Percentiles rank a stretch among this genome's conserved stretches.
These are phyloP conservation scores for Vimba vimba DNA, from an alignment of 2,113 vertebrate species.

Conservation along the genomic window DNA sequence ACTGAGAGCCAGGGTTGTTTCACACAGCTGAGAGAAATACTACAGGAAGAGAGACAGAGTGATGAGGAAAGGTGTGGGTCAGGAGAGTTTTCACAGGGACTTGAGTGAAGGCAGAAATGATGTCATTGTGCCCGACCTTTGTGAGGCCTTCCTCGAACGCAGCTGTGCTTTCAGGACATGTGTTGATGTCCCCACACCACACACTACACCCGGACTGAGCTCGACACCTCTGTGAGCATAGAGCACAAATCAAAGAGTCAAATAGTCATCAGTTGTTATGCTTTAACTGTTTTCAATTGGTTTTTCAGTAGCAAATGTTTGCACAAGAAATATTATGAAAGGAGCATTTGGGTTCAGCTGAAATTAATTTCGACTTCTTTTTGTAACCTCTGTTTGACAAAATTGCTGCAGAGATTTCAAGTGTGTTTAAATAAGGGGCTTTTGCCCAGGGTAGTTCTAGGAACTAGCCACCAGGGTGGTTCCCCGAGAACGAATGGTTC, in stretches of 20 bases:
- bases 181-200: slow-evolving; percentile 39
- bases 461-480: no score
- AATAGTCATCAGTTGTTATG: neutral
- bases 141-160: slow-evolving; percentile 49
- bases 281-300: neutral
- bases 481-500: no score
- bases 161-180: slow-evolving; percentile 46
- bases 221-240: neutral
- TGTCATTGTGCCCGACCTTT: slow-evolving; percentile 49
- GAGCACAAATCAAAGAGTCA: slow-evolving; percentile 7
- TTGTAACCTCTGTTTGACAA: neutral
- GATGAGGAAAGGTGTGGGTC: slow-evolving; percentile 32
- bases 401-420: neutral
- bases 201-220: neutral
- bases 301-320: neutral
- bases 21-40: slow-evolving; percentile 46
- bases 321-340: neutral
- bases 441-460: no score
- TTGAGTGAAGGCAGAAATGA: slow-evolving; percentile 47
- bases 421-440: no score
- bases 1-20: slow-evolving; percentile 43
- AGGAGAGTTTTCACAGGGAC: slow-evolving; percentile 41
- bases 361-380: neutral
- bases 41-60: slow-evolving; percentile 52
- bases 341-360: neutral